These are phyloP conservation scores for Bombus huntii DNA, from an alignment of 1,140 invertebrate genomes.

Conservation along the genomic window DNA sequence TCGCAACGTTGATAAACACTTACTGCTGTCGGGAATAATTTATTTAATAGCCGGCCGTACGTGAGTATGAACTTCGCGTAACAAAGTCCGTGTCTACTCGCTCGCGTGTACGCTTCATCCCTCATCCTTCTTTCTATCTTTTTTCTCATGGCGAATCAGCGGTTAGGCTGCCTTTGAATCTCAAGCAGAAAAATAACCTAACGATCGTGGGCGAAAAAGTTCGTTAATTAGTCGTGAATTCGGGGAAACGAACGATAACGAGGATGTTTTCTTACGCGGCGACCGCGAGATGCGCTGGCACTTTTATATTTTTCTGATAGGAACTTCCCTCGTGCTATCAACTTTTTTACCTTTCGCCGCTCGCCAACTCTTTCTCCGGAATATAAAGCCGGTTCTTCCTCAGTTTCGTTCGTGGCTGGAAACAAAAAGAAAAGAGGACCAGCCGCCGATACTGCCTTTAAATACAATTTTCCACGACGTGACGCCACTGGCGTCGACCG, in stretches of 20 bases:
- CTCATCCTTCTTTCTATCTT: neutral
- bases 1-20: constrained; percentile 17
- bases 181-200: neutral
- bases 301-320: constrained; percentile 16
- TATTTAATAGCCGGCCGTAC: neutral
- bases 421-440: neutral
- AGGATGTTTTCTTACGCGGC: constrained; percentile 18
- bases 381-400: neutral
- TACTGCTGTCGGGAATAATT: constrained; percentile 13
- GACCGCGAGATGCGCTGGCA: neutral
- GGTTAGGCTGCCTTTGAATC: neutral
- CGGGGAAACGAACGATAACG: constrained; percentile 14
- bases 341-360: neutral
- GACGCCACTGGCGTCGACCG: neutral
- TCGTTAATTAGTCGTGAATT: constrained; percentile 38
- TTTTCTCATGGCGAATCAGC: neutral
- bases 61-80: no score
- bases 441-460: constrained; percentile 34
- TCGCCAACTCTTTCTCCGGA: neutral
- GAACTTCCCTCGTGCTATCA: neutral
- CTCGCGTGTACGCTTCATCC: neutral
- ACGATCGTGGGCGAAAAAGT: constrained; percentile 18
- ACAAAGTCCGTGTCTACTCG: no score
- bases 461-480: constrained; percentile 46
- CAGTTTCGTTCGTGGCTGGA: neutral